Percentiles rank a stretch among this genome's conserved stretches.
Conservation (phyloP, 1,140 invertebrate genomes). For the Ruditapes philippinarum region DNA sequence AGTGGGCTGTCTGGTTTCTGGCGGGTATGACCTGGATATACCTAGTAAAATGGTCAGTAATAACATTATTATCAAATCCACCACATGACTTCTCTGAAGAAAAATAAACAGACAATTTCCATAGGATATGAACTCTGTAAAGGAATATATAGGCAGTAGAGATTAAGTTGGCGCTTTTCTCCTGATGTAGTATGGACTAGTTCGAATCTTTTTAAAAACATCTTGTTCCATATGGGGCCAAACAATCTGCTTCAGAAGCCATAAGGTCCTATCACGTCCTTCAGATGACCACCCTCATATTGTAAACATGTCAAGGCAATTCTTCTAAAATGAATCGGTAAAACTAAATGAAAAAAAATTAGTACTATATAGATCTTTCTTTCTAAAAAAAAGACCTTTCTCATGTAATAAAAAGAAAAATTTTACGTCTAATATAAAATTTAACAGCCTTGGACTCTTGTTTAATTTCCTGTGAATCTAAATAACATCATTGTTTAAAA, state of each 20-base stretch:
- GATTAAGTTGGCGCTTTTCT: background rate
- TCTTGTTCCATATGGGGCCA: constrained; percentile 14
- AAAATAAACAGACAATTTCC: background rate
- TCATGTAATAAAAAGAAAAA: background rate
- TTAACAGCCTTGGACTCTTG: background rate
- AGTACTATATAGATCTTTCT: background rate
- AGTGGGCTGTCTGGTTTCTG: constrained; percentile 37
- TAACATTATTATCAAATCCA: background rate
- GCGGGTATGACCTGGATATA: background rate
- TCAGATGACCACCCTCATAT: constrained; percentile 32
- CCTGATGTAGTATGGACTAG: background rate
- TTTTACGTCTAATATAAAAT: background rate
- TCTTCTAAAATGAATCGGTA: background rate
- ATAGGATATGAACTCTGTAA: background rate
- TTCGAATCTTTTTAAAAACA: background rate
- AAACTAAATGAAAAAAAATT: background rate
- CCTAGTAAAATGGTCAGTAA: constrained; percentile 40
- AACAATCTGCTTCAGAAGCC: background rate
- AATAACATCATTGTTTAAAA: background rate
- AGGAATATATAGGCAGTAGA: background rate
- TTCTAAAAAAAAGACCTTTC: background rate
- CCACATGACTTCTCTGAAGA: background rate
- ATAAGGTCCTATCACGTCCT: constrained; percentile 5
- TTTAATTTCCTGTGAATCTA: background rate
- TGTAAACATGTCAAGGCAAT: constrained; percentile 2